phyloP scores from a whole-genome alignment of 2,888 invertebrate genomes.

The Megastigmus dorsalis region DNA sequence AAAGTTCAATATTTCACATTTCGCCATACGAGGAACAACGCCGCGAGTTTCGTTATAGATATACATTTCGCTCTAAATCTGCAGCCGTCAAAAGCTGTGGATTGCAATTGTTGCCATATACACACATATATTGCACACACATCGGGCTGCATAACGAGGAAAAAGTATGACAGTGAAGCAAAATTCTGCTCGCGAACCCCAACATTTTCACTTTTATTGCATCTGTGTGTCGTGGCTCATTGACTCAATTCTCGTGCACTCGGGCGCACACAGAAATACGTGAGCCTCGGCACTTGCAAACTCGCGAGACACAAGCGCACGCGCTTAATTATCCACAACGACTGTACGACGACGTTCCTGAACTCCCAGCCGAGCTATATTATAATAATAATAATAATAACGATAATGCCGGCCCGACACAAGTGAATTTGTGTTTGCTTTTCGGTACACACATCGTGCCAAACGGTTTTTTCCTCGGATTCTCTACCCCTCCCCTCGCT shows the following conservation, averaged over 20 bases:
- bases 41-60: background rate
- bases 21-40: background rate
- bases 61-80: no score
- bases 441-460: background rate
- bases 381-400: no score
- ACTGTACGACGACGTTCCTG: background rate
- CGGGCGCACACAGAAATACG: no score
- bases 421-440: slow-evolving; percentile 4
- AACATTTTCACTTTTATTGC: slow-evolving; percentile 41
- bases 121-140: slow-evolving; percentile 11
- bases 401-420: no score
- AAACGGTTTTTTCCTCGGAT: slow-evolving; percentile 10
- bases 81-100: background rate
- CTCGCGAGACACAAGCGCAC: background rate
- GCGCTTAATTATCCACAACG: slow-evolving; percentile 4
- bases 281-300: no score
- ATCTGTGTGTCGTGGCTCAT: background rate
- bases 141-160: background rate
- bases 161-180: slow-evolving; percentile 33
- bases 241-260: background rate
- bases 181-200: slow-evolving; percentile 31
- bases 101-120: no score
- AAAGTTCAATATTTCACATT: background rate
- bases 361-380: no score
- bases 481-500: background rate